Base-by-base conservation (phyloP, 92 coral and sea anemone species). In the Palythoa grandiflora region DNA sequence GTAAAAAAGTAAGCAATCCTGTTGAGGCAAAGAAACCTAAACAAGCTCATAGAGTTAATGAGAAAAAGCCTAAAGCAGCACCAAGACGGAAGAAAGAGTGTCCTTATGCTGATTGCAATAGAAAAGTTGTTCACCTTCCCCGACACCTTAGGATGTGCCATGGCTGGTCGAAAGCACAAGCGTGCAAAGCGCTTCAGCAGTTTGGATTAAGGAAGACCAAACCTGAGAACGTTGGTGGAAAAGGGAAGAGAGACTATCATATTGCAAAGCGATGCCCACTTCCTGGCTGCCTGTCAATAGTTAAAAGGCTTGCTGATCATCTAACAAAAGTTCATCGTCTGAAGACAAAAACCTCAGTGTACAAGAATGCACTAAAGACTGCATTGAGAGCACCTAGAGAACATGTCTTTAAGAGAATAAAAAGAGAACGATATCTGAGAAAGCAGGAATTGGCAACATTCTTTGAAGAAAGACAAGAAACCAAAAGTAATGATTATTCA, bases 101-200 rank as follows among this genome's bases (percentile, higher is more conserved):
- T 36, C 90, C 84, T 44, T 15, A 79, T 14, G 36, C 71, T 11
- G 10, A 11, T n/a, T 87, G 91, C 47, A 52, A 87, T 28, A 77
- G 78, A 5, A 28, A 63, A 50, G 93, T 83, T 2, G 66, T 87
- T 15, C 91, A 91, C 75, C 20, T 90, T 9, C 93, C 91, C 55
- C 55, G 91, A 37, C 91, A 87, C 71, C 81, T 91, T 12, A 77
- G 73, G 21, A 73, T 20, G n/a, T 78, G 71, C 39, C 93, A 91
- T 76, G 75, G 80, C 15, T 91, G 93, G 91, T 68, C 60, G 14
- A 88, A 71, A 60, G 88, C 81, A 71, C 40, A 81, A 53, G 84
- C 89, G 6, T 16, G 88, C 38, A 83, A 70, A 48, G 88, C 77
- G 28, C 12, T 74, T 5, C 79, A 74, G 28, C 53, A 74, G 57